Conservation (phyloP, 2,797 vertebrate species). For the Lepus oiostolus region DNA sequence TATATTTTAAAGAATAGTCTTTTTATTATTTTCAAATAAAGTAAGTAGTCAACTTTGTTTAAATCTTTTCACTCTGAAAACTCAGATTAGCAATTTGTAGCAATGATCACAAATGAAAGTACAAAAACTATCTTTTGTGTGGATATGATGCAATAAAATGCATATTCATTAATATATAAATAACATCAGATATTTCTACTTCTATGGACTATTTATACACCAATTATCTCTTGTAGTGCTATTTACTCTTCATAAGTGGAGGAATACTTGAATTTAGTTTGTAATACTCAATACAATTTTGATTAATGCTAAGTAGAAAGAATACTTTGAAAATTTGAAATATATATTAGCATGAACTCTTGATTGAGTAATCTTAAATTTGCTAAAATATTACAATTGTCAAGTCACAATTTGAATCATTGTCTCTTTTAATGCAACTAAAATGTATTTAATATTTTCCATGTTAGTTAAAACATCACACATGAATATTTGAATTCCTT, state of each 20-base stretch:
- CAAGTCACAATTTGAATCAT: background rate
- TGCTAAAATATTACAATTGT: background rate
- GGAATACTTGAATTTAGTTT: background rate
- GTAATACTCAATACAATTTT: background rate
- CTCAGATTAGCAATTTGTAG: background rate
- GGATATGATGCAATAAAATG: background rate
- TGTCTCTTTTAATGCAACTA: background rate
- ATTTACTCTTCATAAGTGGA: background rate
- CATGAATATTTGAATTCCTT: background rate
- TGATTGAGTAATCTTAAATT: background rate
- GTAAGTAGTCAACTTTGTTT: background rate
- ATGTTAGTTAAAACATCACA: constrained; percentile 30
- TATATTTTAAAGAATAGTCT: constrained; percentile 25
- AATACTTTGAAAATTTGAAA: constrained; percentile 5
- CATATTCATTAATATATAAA: constrained; percentile 54
- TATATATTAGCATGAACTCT: background rate
- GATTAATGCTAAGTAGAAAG: background rate
- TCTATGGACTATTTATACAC: background rate
- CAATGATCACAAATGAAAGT: background rate
- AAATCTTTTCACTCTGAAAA: constrained; percentile 35
- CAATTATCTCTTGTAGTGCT: background rate
- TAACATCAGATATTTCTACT: constrained; percentile 12
- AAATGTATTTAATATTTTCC: background rate
- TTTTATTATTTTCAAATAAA: constrained; percentile 60
- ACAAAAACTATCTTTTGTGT: background rate